A percentile compares a stretch with the other conserved stretches of the same genome.
Conservation (phyloP, 2,888 invertebrate genomes). For the Sinotaia quadrata region DNA sequence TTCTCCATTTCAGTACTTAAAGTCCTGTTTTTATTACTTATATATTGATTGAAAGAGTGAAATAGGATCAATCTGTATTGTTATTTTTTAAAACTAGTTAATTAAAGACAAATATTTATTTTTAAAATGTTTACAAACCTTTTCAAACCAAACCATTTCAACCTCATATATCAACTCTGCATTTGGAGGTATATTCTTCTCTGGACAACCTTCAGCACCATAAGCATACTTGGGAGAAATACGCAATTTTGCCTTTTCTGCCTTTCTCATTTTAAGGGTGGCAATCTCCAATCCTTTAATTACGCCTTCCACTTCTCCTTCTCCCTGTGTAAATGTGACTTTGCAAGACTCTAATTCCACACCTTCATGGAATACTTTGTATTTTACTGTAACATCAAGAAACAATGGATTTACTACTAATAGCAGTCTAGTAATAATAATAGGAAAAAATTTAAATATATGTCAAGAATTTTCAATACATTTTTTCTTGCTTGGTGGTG, state of each 20-base stretch:
- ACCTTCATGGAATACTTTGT: constrained; percentile 80
- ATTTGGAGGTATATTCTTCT: constrained; percentile 84
- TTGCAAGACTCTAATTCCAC: constrained; percentile 85
- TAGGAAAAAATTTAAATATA: not conserved
- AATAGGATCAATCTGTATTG: too few species aligned
- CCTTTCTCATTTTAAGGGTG: constrained; percentile 82
- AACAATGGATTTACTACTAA: not conserved
- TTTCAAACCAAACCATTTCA: constrained; percentile 87
- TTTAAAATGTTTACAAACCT: too few species aligned
- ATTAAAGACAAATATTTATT: too few species aligned
- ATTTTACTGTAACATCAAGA: constrained; percentile 78
- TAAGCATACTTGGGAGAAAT: constrained; percentile 86
- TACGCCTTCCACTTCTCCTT: constrained; percentile 83
- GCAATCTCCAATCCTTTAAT: constrained; percentile 78
- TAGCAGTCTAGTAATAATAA: not conserved
- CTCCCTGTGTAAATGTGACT: constrained; percentile 87
- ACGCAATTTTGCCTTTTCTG: constrained; percentile 79
- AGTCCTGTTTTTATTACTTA: too few species aligned
- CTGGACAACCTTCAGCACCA: constrained; percentile 80
- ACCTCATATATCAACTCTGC: constrained; percentile 81
- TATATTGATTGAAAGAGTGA: too few species aligned
- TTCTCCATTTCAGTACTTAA: too few species aligned
- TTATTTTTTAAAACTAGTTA: too few species aligned
- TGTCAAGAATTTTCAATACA: too few species aligned
- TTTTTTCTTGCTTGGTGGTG: too few species aligned